These are phyloP conservation scores for Diplodus sargus DNA, from an alignment of 2,797 vertebrate genomes.

Conservation along the genomic window DNA sequence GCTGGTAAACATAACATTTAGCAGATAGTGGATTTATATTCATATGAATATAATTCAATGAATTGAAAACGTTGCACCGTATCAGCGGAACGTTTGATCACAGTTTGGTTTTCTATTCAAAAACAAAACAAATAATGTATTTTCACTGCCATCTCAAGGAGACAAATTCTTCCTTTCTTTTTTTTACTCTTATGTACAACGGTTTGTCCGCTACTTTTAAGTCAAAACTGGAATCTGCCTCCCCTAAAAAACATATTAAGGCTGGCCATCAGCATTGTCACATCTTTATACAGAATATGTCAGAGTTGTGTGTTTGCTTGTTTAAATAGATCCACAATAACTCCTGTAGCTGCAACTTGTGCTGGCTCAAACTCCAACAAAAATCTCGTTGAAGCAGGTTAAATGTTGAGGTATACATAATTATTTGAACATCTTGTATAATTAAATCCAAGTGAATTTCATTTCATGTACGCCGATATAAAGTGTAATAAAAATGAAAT, in stretches of 20 bases:
- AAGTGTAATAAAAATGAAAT: neutral
- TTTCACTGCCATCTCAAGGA: too few species aligned
- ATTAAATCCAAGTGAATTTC: conserved; percentile 19
- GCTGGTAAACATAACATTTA: neutral
- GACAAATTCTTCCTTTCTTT: too few species aligned
- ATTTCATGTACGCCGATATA: neutral
- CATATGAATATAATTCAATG: neutral
- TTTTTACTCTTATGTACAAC: too few species aligned
- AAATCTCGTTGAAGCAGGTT: neutral
- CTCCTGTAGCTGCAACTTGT: neutral
- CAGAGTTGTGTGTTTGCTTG: neutral
- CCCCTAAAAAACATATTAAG: too few species aligned
- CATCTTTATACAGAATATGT: neutral
- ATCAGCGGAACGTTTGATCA: neutral
- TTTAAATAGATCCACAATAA: neutral
- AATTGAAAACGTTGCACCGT: neutral
- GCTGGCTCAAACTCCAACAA: neutral
- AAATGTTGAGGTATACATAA: neutral
- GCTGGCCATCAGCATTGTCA: neutral
- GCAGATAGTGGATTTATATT: neutral
- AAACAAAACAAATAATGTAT: too few species aligned
- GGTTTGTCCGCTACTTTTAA: too few species aligned
- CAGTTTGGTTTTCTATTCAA: too few species aligned
- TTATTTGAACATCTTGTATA: conserved; percentile 8
- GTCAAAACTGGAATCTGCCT: too few species aligned